Evolutionary conservation across 2,888 invertebrate genomes (phyloP).

Genomic region (Apamea crenata): DNA sequence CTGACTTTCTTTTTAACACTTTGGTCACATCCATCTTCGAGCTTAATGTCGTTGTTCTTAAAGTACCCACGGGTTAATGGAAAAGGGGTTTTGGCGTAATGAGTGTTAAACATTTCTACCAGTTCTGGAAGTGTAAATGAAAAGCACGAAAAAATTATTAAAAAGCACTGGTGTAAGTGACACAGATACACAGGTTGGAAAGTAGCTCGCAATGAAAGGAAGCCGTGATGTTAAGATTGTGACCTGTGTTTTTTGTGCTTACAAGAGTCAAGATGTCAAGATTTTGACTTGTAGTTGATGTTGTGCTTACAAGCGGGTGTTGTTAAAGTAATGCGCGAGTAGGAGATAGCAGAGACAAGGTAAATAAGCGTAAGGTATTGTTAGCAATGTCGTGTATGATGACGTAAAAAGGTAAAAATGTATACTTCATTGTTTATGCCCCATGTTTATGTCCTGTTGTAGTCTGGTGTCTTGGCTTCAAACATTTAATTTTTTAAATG

Average conservation of each 20-base stretch:
- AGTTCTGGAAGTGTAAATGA: constrained; percentile 87
- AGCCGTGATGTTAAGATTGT: constrained; percentile 42
- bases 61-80: constrained; percentile 86
- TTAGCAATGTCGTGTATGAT: constrained; percentile 61
- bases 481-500: constrained; percentile 47
- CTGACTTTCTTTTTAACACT: constrained; percentile 61
- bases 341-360: constrained; percentile 34
- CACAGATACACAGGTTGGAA: constrained; percentile 50
- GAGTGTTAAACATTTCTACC: constrained; percentile 77
- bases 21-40: constrained; percentile 63
- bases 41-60: constrained; percentile 73
- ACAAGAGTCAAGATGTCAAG: constrained; percentile 33
- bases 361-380: constrained; percentile 52
- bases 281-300: constrained; percentile 35
- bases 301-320: constrained; percentile 48
- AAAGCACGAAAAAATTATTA: constrained; percentile 82
- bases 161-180: constrained; percentile 78
- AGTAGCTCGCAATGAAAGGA: constrained; percentile 38
- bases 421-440: constrained; percentile 55
- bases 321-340: constrained; percentile 36
- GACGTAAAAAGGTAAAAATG: constrained; percentile 54
- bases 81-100: constrained; percentile 84
- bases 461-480: constrained; percentile 62
- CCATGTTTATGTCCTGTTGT: constrained; percentile 63
- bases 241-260: constrained; percentile 33